Conservation (phyloP, 30 jellyfish, hydroid and myxozoan genomes). For the Aurelia sp. region DNA sequence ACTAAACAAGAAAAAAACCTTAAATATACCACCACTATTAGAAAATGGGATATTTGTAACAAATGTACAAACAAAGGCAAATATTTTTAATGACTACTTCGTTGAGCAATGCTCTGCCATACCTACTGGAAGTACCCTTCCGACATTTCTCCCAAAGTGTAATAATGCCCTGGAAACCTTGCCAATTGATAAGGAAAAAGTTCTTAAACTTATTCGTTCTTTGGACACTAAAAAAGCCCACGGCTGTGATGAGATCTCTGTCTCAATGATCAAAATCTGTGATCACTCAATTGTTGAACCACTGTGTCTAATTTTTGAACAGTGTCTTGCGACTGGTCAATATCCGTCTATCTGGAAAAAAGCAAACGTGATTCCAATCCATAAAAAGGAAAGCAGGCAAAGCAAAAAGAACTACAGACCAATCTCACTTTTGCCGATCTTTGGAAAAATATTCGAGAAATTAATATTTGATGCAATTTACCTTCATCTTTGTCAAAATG, state of each 20-base stretch:
- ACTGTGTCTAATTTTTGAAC: neutral
- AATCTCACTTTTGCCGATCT: neutral
- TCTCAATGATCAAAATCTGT: neutral
- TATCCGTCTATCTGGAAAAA: neutral
- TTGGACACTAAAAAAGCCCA: conserved; percentile 1
- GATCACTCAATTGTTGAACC: neutral
- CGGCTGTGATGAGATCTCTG: neutral
- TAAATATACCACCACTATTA: too few species aligned
- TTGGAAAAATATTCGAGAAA: neutral
- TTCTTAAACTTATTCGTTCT: neutral
- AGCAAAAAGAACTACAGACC: too few species aligned
- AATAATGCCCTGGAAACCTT: neutral
- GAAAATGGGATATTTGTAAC: too few species aligned
- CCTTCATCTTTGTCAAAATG: too few species aligned
- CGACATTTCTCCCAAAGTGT: neutral
- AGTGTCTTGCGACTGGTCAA: neutral
- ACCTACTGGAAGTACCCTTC: neutral
- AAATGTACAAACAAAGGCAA: too few species aligned
- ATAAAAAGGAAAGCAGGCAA: too few species aligned
- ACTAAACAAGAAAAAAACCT: too few species aligned
- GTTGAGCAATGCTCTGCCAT: conserved; percentile 1
- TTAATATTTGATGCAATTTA: too few species aligned
- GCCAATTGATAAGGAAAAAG: neutral
- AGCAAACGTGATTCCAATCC: too few species aligned
- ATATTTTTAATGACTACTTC: neutral